phyloP scores from a whole-genome alignment of 2,888 invertebrate genomes.

The Sturmia bella region DNA sequence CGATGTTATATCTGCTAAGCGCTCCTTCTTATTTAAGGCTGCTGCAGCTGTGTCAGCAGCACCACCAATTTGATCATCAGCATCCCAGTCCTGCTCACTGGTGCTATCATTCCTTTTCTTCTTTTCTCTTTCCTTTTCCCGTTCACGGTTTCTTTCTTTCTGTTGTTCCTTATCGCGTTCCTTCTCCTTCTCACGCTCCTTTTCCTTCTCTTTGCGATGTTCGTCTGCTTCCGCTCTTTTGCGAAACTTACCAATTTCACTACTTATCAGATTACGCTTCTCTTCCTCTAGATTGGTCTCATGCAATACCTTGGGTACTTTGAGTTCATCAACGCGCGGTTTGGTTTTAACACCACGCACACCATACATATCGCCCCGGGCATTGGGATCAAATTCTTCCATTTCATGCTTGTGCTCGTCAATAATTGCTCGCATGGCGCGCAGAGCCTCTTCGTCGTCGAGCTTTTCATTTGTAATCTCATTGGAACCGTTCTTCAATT shows the following conservation, averaged over 20 bases:
- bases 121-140: conserved; percentile 82
- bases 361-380: conserved; percentile 75
- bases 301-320: conserved; percentile 85
- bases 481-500: conserved; percentile 84
- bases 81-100: conserved; percentile 74
- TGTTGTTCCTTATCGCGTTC: conserved; percentile 79
- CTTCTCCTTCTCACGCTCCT: conserved; percentile 81
- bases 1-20: conserved; percentile 74
- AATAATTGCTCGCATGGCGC: conserved; percentile 90
- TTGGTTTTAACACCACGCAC: conserved; percentile 75
- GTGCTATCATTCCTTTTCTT: conserved; percentile 81
- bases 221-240: conserved; percentile 87
- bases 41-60: conserved; percentile 9
- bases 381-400: conserved; percentile 76
- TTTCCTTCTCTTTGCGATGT: conserved; percentile 83
- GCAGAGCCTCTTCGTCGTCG: conserved; percentile 86
- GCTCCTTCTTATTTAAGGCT: conserved; percentile 68
- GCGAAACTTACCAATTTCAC: conserved; percentile 98
- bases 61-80: conserved; percentile 72
- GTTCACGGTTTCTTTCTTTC: conserved; percentile 68
- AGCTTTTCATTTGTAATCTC: conserved; percentile 83
- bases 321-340: conserved; percentile 77
- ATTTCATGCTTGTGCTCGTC: conserved; percentile 86
- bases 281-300: conserved; percentile 97
- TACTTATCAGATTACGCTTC: conserved; percentile 96